These are phyloP conservation scores for Triplophysa tibetana DNA, from an alignment of 2,113 vertebrate genomes.

Conservation along the genomic window DNA sequence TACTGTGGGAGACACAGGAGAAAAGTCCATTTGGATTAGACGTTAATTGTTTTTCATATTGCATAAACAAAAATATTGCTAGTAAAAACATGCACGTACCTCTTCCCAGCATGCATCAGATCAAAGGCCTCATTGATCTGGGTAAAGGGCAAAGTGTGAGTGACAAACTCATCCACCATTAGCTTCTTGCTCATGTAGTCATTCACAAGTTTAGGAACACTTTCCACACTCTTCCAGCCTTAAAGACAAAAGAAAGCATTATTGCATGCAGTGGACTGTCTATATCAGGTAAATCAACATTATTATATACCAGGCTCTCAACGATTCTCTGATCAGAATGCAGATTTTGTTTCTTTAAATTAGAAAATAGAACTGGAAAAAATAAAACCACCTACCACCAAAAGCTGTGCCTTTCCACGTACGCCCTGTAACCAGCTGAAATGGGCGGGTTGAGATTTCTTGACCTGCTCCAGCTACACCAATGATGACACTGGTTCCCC, in stretches of 20 bases:
- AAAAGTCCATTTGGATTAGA: neutral
- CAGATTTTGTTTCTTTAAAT: too few relatives aligned
- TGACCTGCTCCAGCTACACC: constrained; percentile 77
- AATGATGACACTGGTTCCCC: constrained; percentile 81
- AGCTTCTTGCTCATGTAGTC: constrained; percentile 86
- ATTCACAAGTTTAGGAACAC: constrained; percentile 82
- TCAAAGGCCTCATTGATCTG: constrained; percentile 86
- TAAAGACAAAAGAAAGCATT: constrained; percentile 8
- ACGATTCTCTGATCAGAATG: too few relatives aligned
- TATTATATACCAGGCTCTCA: too few relatives aligned
- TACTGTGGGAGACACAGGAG: constrained; percentile 56
- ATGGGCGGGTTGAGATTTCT: constrained; percentile 79
- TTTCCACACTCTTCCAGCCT: constrained; percentile 76
- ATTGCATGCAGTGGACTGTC: too few relatives aligned
- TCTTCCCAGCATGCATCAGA: constrained; percentile 81
- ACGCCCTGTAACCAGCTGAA: constrained; percentile 82
- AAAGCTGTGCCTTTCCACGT: constrained; percentile 86
- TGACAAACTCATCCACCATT: constrained; percentile 87
- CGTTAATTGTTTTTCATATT: neutral
- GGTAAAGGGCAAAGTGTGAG: constrained; percentile 79
- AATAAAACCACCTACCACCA: constrained; percentile 74
- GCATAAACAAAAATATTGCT: neutral
- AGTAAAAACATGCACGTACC: constrained; percentile 53
- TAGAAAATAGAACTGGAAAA: neutral
- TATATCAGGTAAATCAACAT: too few relatives aligned